phyloP scores from a whole-genome alignment of 2,113 vertebrate species.

The Trogon surrucura region DNA sequence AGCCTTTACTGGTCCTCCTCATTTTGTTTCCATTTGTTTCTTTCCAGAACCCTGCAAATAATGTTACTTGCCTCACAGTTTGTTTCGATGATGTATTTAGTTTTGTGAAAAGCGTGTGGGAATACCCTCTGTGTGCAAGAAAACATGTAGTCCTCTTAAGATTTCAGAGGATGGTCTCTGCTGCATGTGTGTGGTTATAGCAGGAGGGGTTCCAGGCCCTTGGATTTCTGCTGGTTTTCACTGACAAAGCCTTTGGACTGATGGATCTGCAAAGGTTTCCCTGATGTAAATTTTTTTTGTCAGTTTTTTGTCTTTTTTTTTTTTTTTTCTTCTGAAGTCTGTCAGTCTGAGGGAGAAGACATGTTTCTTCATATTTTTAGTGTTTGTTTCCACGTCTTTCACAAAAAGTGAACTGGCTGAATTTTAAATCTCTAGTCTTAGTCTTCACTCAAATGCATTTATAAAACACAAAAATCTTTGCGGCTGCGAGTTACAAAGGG shows the following conservation, averaged over 20 bases:
- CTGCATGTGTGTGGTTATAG: not conserved
- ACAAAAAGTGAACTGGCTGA: not conserved
- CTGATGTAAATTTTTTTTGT: not conserved
- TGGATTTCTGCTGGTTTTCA: not conserved
- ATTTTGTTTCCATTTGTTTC: not conserved
- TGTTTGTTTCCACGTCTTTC: not conserved
- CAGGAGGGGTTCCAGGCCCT: not conserved
- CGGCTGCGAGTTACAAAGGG: not conserved
- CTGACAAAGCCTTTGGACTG: not conserved
- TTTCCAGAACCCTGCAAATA: not conserved
- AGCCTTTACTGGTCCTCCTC: not conserved
- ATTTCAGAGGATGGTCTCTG: not conserved
- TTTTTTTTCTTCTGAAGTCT: not conserved
- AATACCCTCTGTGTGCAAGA: not conserved
- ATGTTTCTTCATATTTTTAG: not conserved
- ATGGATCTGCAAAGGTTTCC: not conserved
- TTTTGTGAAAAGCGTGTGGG: not conserved
- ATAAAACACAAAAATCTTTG: not conserved
- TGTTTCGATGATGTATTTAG: not conserved
- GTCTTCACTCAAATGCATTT: not conserved
- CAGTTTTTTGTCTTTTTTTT: not conserved
- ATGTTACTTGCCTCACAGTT: not conserved
- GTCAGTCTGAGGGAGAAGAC: not conserved
- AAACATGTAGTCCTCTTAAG: not conserved
- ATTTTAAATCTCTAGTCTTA: not conserved